Base-by-base conservation (phyloP, 2,113 vertebrate genomes). In the Pipra filicauda region DNA sequence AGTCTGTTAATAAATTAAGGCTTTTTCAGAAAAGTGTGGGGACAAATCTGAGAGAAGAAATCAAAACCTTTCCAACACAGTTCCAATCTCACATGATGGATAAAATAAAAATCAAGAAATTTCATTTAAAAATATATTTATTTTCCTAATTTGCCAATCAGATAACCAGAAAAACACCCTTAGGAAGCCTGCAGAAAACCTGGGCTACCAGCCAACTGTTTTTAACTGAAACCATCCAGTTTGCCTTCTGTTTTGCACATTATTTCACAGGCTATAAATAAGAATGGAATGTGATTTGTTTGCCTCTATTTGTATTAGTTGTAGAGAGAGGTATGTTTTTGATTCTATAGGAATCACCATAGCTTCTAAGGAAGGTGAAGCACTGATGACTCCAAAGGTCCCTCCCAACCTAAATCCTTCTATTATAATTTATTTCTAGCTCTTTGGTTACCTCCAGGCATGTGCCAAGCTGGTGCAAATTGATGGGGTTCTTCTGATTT, bases 211-310 rank as follows among this genome's bases (percentile, higher is more conserved):
- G 66, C 7, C 78, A 94, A 75, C 11, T 76, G n/a, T 26, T 96
- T 67, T 82, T 65, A 85, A 58, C 54, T 51, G 26, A 93, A 93
- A 82, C 11, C 71, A 72, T 78, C 6, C 57, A 35, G 28, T 76
- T 79, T 79, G 54, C 46, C 67, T 75, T 82, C 67, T 81, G 71
- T 37, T 96, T 84, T 86, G 39, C 48, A 80, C 57, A 65, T 76
- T 94, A 85, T 85, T 93, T 82, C 81, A 76, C 21, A 79, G 37
- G 43, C 54, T 96, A 76, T 51, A 90, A 88, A 57, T 43, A 82
- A 78, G 28, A 91, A 73, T 3, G 33, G 31, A 70, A 62, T 44
- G 21, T 33, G 54, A 92, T 73, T 58, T 65, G 21, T 59, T 93
- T 23, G 13, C 12, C 19, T 74, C 91, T 51, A 61, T 43, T 79